Conservation (phyloP, 2,113 vertebrate species). For the Muntiacus muntjak region DNA sequence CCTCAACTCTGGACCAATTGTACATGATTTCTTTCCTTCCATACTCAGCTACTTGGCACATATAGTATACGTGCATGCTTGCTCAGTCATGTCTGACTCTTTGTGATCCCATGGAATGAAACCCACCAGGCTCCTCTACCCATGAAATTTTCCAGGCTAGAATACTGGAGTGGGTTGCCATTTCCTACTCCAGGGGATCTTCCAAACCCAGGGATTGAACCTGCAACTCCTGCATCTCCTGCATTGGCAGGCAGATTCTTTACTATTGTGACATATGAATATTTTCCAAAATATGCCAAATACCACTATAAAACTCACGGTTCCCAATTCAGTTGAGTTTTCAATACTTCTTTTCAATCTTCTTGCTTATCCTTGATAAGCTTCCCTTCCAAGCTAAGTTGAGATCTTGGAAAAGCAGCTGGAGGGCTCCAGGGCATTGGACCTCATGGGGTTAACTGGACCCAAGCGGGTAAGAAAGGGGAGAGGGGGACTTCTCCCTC, state of each 20-base stretch:
- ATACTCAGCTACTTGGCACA: background rate
- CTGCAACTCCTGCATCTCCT: background rate
- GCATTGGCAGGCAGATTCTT: background rate
- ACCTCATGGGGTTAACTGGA: background rate
- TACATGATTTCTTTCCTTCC: background rate
- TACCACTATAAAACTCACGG: background rate
- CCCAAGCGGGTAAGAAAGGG: background rate
- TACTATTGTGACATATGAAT: background rate
- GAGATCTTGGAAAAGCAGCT: background rate
- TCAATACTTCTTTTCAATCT: background rate
- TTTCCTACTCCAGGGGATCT: background rate
- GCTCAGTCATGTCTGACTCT: background rate
- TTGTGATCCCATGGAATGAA: background rate
- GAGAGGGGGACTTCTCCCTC: background rate
- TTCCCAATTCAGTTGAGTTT: background rate
- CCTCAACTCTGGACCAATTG: background rate
- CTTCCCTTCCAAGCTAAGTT: background rate
- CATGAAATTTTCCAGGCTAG: background rate
- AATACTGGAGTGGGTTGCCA: background rate
- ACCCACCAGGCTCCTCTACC: background rate
- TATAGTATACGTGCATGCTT: accelerated
- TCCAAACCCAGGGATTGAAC: background rate
- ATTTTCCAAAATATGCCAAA: background rate
- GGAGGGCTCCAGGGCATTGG: background rate
- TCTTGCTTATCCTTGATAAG: background rate